phyloP scores from a whole-genome alignment of 2,888 invertebrate genomes.

The Idaea biselata region DNA sequence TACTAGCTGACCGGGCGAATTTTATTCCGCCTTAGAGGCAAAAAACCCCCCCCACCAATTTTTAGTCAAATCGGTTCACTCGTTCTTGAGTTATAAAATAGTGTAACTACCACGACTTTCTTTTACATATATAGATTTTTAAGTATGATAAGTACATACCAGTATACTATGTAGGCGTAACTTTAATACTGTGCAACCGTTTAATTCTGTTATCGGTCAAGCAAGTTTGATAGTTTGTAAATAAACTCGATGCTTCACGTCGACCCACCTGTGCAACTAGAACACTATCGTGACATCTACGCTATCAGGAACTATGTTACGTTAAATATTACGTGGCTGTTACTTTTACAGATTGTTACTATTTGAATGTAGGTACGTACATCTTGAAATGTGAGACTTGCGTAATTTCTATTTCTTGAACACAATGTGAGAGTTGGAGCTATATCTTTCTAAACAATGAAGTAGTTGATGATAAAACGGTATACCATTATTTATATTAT shows the following conservation, averaged over 20 bases:
- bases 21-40: no score
- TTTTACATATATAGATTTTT: no score
- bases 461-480: background rate
- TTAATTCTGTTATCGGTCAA: constrained; percentile 40
- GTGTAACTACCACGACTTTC: no score
- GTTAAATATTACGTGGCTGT: background rate
- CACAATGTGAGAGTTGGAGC: constrained; percentile 1
- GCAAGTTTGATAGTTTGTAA: constrained; percentile 20
- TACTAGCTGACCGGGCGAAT: no score
- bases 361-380: background rate
- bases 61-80: no score
- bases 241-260: constrained; percentile 19
- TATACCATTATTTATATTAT: background rate
- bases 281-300: background rate
- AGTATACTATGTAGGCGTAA: no score
- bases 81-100: no score
- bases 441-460: background rate
- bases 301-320: background rate
- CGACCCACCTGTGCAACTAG: constrained; percentile 6
- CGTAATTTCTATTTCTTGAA: background rate
- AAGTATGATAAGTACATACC: no score
- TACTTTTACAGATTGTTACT: background rate
- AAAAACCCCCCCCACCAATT: no score
- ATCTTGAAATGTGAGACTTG: background rate
- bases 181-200: no score